A percentile compares a stretch with the other conserved stretches of the same genome.
Evolutionary conservation across 37 sponge, comb jelly and placozoan genomes (phyloP).

Genomic region (Beroe forskalii): DNA sequence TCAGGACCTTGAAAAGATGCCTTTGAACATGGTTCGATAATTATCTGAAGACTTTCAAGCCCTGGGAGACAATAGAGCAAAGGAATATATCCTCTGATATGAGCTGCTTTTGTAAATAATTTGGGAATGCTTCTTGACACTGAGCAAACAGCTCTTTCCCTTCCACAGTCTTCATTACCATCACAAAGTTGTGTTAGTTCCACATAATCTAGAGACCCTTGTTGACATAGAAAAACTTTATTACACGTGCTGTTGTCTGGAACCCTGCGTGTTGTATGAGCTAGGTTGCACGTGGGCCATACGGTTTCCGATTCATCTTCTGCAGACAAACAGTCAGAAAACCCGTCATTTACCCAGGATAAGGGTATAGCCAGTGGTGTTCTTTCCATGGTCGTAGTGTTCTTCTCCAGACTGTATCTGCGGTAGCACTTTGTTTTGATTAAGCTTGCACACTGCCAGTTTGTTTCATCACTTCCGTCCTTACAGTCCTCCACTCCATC

Average conservation of each 20-base stretch:
- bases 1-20: background rate
- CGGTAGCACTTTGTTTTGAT: background rate
- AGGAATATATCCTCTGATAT: too few species aligned
- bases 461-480: background rate
- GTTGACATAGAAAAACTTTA: too few species aligned
- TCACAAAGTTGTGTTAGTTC: background rate
- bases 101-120: background rate
- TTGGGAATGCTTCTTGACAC: background rate
- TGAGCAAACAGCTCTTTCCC: background rate
- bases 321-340: background rate
- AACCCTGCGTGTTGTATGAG: too few species aligned
- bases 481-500: too few species aligned
- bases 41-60: background rate
- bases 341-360: constrained; percentile 9
- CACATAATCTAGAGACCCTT: background rate
- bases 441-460: background rate
- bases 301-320: background rate
- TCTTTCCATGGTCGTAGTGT: too few species aligned
- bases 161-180: background rate
- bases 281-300: background rate
- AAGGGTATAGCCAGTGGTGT: background rate
- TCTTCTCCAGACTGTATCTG: too few species aligned
- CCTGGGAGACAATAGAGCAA: background rate
- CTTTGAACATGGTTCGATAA: background rate
- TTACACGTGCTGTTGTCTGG: too few species aligned